phyloP scores from a whole-genome alignment of 2,797 vertebrate genomes.

The Coccyzus lansbergi region DNA sequence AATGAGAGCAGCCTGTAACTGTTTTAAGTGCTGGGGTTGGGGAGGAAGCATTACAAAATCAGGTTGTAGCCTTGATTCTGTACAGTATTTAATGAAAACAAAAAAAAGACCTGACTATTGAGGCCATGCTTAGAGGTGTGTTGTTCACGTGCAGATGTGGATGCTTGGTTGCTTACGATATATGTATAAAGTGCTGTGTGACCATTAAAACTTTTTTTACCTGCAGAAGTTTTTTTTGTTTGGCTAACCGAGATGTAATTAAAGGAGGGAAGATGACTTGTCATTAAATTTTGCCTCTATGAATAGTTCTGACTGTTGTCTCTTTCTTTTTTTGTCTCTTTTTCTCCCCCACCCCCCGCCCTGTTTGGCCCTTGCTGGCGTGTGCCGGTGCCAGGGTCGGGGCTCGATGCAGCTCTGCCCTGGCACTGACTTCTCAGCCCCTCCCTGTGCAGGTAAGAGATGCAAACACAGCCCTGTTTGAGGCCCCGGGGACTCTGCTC shows the following conservation, averaged over 20 bases:
- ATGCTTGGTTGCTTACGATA: constrained; percentile 86
- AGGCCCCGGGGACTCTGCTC: accelerated
- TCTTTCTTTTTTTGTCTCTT: constrained; percentile 32
- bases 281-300: constrained; percentile 83
- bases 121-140: constrained; percentile 72
- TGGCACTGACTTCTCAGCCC: neutral
- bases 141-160: constrained; percentile 81
- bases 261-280: constrained; percentile 78
- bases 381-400: accelerated
- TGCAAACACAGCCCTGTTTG: accelerated
- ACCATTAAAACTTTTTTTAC: constrained; percentile 79
- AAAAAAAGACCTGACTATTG: constrained; percentile 55
- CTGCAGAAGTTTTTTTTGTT: constrained; percentile 75
- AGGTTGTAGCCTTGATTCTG: constrained; percentile 87
- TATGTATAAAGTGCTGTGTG: constrained; percentile 87
- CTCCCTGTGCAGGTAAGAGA: accelerated
- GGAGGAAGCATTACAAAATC: constrained; percentile 72
- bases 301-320: constrained; percentile 43
- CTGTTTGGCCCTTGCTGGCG: accelerated
- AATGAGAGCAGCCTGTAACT: constrained; percentile 88
- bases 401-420: neutral
- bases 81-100: constrained; percentile 82
- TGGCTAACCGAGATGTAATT: constrained; percentile 78
- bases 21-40: constrained; percentile 77
- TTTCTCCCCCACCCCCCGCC: too few species aligned